Percentiles rank a stretch among this genome's conserved stretches.
These are phyloP conservation scores for Drosophila auraria DNA, from an alignment of 1,140 invertebrate species.

Conservation along the genomic window DNA sequence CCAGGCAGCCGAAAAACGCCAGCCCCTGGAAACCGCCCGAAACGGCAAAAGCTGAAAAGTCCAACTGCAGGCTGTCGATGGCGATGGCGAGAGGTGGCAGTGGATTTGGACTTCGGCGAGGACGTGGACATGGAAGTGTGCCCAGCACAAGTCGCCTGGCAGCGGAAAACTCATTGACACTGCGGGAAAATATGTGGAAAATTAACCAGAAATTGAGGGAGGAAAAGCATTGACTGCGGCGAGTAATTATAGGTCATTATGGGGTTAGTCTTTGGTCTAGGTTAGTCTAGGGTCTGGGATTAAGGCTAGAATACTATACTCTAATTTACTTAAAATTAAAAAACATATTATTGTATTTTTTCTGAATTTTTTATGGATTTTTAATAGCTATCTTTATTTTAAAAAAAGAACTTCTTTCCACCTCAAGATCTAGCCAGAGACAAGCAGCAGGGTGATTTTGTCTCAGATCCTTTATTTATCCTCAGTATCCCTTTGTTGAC, in stretches of 20 bases:
- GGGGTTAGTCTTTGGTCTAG: not conserved
- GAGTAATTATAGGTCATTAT: not conserved
- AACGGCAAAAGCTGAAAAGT: conserved; percentile 33
- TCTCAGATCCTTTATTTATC: too few relatives aligned
- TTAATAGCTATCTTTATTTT: too few relatives aligned
- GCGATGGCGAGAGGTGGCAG: conserved; percentile 8
- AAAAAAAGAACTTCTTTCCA: too few relatives aligned
- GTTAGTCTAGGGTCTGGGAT: not conserved
- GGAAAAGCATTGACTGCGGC: not conserved
- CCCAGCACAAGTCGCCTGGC: conserved; percentile 50
- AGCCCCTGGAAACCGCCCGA: conserved; percentile 33
- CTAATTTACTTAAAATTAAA: too few relatives aligned
- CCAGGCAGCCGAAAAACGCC: conserved; percentile 51
- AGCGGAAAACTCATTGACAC: conserved; percentile 27
- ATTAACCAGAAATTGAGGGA: not conserved
- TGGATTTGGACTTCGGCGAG: not conserved
- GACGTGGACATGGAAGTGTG: conserved; percentile 38
- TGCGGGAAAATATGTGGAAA: conserved; percentile 6
- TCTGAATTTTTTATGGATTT: too few relatives aligned
- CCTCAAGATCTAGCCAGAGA: too few relatives aligned
- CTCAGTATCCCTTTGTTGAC: too few relatives aligned
- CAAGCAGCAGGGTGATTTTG: too few relatives aligned
- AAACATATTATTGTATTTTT: not conserved
- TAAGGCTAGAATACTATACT: too few relatives aligned
- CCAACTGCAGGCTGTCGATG: conserved; percentile 28